These are phyloP conservation scores for Goniozus legneri DNA, from an alignment of 1,140 invertebrate genomes.

Conservation along the genomic window DNA sequence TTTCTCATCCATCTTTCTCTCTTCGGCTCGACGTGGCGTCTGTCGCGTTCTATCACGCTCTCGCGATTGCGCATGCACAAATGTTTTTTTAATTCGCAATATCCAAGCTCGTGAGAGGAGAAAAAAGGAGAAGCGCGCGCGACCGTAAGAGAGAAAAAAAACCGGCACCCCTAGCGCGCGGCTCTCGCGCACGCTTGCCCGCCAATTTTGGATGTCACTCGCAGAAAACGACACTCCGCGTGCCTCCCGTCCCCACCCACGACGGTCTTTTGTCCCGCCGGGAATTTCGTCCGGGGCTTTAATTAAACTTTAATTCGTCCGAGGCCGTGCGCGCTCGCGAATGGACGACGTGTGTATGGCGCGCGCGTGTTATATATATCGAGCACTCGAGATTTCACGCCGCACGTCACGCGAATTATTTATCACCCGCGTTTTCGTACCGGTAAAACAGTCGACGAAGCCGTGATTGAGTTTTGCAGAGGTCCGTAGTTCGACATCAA, in stretches of 20 bases:
- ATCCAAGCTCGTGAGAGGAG: slow-evolving; percentile 1
- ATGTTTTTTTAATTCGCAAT: slow-evolving; percentile 26
- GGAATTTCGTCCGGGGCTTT: slow-evolving; percentile 22
- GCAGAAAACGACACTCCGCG: slow-evolving; percentile 15
- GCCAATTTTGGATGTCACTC: slow-evolving; percentile 26
- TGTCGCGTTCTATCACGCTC: not conserved
- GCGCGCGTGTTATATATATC: too few relatives aligned
- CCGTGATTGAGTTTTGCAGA: too few relatives aligned
- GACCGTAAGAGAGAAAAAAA: not conserved
- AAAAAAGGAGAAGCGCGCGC: not conserved
- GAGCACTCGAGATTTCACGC: too few relatives aligned
- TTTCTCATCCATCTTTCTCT: slow-evolving; percentile 1
- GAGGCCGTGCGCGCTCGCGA: not conserved
- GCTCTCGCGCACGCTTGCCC: not conserved
- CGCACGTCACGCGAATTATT: too few relatives aligned
- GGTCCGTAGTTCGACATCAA: too few relatives aligned
- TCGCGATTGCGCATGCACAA: slow-evolving; percentile 11
- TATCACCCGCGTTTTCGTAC: too few relatives aligned
- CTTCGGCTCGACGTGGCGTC: not conserved
- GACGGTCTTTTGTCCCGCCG: slow-evolving; percentile 1
- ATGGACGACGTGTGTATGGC: too few relatives aligned
- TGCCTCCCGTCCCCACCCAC: slow-evolving; percentile 13
- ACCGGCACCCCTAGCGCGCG: too few relatives aligned
- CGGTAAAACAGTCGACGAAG: too few relatives aligned
- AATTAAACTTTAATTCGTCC: slow-evolving; percentile 38